Conservation (phyloP, 1,140 invertebrate genomes). For the Musca vetustissima region DNA sequence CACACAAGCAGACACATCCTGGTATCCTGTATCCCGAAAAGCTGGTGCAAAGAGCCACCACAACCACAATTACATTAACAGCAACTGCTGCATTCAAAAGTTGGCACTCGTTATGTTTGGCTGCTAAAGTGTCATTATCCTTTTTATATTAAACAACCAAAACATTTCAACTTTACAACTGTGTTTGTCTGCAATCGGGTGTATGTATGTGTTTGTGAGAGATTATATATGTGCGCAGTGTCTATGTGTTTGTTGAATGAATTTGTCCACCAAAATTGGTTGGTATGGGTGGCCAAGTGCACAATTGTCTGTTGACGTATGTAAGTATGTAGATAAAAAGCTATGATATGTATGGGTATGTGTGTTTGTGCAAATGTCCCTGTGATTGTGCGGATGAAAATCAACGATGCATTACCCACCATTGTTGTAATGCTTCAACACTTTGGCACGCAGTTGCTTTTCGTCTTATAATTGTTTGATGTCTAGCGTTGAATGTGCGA, state of each 20-base stretch:
- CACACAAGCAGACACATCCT: too few relatives aligned
- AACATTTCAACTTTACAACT: constrained; percentile 19
- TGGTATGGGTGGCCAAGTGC: neutral
- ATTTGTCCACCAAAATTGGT: neutral
- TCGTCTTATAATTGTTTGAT: constrained; percentile 18
- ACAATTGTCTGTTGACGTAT: neutral
- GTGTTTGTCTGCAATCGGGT: too few relatives aligned
- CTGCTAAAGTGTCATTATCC: constrained; percentile 23
- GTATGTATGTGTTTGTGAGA: too few relatives aligned
- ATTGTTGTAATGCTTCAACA: constrained; percentile 23
- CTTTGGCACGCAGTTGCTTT: constrained; percentile 18
- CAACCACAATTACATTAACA: constrained; percentile 23
- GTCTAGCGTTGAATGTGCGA: too few relatives aligned
- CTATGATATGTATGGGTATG: neutral
- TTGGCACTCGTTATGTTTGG: constrained; percentile 15
- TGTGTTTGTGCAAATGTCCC: neutral
- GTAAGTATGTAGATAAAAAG: neutral
- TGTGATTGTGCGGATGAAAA: neutral
- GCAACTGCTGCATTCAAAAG: constrained; percentile 21
- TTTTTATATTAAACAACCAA: constrained; percentile 4
- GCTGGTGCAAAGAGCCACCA: neutral
- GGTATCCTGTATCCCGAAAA: too few relatives aligned
- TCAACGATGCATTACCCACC: too few relatives aligned
- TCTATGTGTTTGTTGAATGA: neutral
- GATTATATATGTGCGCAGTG: too few relatives aligned